phyloP scores from a whole-genome alignment of 2,888 invertebrate genomes.

The Crioceris asparagi region DNA sequence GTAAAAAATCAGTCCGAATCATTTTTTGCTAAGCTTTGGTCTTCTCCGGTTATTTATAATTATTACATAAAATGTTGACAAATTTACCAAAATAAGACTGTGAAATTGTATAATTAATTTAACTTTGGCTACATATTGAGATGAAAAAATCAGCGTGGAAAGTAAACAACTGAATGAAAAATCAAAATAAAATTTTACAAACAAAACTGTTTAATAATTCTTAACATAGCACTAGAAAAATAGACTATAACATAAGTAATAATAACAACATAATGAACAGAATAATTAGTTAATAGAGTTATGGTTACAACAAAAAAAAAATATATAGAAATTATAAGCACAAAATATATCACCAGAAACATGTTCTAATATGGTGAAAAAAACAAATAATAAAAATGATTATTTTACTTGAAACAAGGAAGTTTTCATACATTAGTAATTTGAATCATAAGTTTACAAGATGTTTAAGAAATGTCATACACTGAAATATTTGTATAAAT shows the following conservation, averaged over 20 bases:
- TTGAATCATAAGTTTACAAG: background rate
- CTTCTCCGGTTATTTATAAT: conserved; percentile 9
- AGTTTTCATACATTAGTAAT: background rate
- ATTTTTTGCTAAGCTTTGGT: conserved; percentile 11
- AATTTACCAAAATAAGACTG: conserved; percentile 7
- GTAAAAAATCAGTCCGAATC: conserved; percentile 6
- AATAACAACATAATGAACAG: conserved; percentile 22
- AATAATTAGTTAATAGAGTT: conserved; percentile 14
- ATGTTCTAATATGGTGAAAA: conserved; percentile 8
- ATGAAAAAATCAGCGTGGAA: conserved; percentile 8
- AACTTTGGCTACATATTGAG: conserved; percentile 18
- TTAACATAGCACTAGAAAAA: conserved; percentile 29
- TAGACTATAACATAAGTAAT: conserved; percentile 29
- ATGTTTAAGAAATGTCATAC: conserved; percentile 12
- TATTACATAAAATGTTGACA: conserved; percentile 3
- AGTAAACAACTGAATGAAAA: conserved; percentile 17
- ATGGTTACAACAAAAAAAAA: conserved; percentile 22
- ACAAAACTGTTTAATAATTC: conserved; percentile 27
- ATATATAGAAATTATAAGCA: conserved; percentile 19
- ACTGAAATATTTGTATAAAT: conserved; percentile 12
- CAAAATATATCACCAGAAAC: conserved; percentile 20
- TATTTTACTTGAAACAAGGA: conserved; percentile 1
- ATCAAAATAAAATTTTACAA: conserved; percentile 27
- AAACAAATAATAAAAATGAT: conserved; percentile 5
- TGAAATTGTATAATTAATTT: conserved; percentile 10